These are phyloP conservation scores for Thamnophis elegans DNA, from an alignment of 2,797 vertebrate genomes.

Conservation along the genomic window DNA sequence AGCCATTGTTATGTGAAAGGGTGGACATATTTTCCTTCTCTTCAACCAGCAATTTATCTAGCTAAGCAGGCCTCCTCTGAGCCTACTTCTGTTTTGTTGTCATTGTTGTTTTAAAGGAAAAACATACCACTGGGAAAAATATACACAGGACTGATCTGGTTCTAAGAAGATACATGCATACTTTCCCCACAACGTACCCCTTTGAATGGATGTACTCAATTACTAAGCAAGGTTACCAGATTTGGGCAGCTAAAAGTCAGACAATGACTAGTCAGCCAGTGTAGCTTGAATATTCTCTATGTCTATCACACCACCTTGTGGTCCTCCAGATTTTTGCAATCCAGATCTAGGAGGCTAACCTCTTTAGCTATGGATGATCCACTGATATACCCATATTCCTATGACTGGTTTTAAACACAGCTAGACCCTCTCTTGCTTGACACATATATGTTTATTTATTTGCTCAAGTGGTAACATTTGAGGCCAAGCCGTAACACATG, in stretches of 20 bases:
- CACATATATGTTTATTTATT: constrained; percentile 4
- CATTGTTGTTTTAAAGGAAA: neutral
- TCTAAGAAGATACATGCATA: neutral
- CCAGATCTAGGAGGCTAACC: neutral
- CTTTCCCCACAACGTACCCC: neutral
- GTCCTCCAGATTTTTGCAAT: neutral
- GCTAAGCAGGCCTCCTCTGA: neutral
- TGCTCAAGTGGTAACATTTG: constrained; percentile 2
- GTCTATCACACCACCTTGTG: neutral
- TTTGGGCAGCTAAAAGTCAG: neutral
- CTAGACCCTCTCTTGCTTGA: neutral
- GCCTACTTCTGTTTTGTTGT: neutral
- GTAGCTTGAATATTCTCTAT: neutral
- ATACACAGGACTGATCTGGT: neutral
- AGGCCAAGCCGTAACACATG: constrained; percentile 69
- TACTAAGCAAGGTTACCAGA: neutral
- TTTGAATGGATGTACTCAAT: neutral
- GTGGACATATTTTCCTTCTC: neutral
- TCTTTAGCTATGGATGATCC: neutral
- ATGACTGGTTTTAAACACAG: neutral
- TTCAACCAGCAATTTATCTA: neutral
- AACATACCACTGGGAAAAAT: neutral
- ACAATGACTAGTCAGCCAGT: neutral
- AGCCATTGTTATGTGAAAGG: neutral
- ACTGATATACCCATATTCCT: neutral